Evolutionary conservation across 1,140 invertebrate species (phyloP), one percentile per base, ranked within the genome.

Genomic region (Contarinia nasturtii): DNA sequence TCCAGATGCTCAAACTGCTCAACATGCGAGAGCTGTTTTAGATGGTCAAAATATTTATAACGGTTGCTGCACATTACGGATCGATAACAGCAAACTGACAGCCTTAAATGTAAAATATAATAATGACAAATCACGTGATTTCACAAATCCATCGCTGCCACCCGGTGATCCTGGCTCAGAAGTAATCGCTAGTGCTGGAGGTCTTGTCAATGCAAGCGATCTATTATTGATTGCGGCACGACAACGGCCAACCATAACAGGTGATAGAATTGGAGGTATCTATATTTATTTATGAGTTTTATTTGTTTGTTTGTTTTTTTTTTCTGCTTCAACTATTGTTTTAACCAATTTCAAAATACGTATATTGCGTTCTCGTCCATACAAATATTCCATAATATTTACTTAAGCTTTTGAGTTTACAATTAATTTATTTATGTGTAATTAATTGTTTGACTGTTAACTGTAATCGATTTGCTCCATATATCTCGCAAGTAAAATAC

Each of bases 1-100:
- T 69, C 83, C 88, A 52, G 93, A 98, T 70, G 87, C 92, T 49
- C 77, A 90, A 58, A 86, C 90, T 52, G 93, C 95, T 50, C 92
- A 95, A 68, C 80, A 88, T 58, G 93, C 94, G 60, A 96, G 95
- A 79, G 72, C 82, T 69, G 82, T 87, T 37, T 70, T 98, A 53
- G 92, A 98, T 65, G 92, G 93, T 1, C 94, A 98, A 68, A 97
- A 97, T 62, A 95, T 98, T 57, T 98, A 97, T 77, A 97, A 94
- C 67, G 91, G 88, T 41, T 97, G 94, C 72, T 97, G 94, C 73
- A 97, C 91, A n/a, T 71, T 99, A 55, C 85, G 92, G 61, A 97
- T 99, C 57, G 95, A 99, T 68, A 98, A 94, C 72, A 95, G 90
- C 54, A 98, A 98, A 69, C 79, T 99, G 75, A 82, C 85, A 50